Base-by-base conservation (phyloP, 2,797 vertebrate genomes). In the Buceros bicornis region DNA sequence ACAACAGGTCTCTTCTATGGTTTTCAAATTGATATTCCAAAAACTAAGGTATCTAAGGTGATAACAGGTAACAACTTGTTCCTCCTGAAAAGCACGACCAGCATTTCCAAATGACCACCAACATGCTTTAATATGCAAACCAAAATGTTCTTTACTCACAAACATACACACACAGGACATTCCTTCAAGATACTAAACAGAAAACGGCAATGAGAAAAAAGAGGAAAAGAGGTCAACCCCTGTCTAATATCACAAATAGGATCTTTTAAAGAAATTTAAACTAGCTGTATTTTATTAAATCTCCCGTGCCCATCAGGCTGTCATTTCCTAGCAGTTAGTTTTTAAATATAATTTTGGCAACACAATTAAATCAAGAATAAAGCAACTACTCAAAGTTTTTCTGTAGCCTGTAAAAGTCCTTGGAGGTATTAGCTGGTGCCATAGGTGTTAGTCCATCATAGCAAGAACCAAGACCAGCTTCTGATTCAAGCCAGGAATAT, bases 371-470 rank as follows among this genome's bases (percentile, higher is more conserved):
- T 72, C 53, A 87, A 92, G 42, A 82, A 57, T 58, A 92, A 21
- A 81, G 37, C 29, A 58, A 70, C 22, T 89, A 82, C 78, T 91
- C 82, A 87, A 76, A 35, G 0, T n/a, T 93, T 79, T 53, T 67
- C 50, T 88, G 88, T 28, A 72, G 60, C 31, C 48, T 45, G 83
- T 35, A 21, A 72, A 80, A 53, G 77, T 83, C 92, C 76, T 33
- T 53, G n/a, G 66, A 84, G 65, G 11, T 43, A 24, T 43, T 14
- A 71, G 31, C 73, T 79, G 78, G 24, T 83, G 70, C 82, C 91
- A 90, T 70, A 88, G 92, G 84, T 82, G 72, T 96, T 82, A 93
- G 72, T 87, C 74, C 69, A 42, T 78, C 73, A 53, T 8, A 86
- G 28, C 0, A 0, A 64, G 64, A 94, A 67, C 31, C 0, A 3